These are phyloP conservation scores for Sarotherodon lohbergeri DNA, from an alignment of 2,113 vertebrate genomes.

Conservation along the genomic window DNA sequence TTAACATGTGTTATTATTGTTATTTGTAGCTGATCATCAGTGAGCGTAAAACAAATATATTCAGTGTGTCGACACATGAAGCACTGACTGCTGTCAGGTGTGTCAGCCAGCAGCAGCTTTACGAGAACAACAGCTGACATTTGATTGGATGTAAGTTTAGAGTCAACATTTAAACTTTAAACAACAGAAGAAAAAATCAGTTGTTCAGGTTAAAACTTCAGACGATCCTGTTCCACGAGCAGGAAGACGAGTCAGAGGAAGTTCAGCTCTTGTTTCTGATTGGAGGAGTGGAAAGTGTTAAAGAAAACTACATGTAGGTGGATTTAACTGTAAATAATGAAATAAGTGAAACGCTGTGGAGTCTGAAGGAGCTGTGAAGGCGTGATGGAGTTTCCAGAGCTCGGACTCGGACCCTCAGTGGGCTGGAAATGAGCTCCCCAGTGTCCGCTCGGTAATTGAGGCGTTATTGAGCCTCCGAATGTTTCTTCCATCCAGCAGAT, in stretches of 20 bases:
- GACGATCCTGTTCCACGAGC: accelerated
- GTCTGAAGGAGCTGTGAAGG: neutral
- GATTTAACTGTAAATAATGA: neutral
- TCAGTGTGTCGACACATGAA: accelerated
- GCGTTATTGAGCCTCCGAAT: accelerated
- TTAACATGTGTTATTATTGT: accelerated
- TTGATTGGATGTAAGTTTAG: neutral
- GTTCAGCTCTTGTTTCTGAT: neutral
- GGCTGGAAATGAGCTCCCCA: neutral
- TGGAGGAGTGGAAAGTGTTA: neutral
- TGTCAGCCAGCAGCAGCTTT: neutral
- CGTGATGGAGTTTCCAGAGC: neutral
- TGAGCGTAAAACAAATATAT: neutral
- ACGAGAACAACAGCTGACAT: no score
- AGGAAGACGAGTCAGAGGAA: neutral
- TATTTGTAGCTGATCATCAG: accelerated
- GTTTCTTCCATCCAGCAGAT: neutral
- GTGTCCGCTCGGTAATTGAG: neutral
- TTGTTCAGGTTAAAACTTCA: neutral
- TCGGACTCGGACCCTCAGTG: neutral
- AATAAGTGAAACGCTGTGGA: neutral
- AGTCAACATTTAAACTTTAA: neutral
- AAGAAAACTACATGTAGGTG: accelerated
- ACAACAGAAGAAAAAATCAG: neutral
- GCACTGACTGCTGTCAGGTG: neutral